A percentile compares a stretch with the other conserved stretches of the same genome.
phyloP scores from a whole-genome alignment of 2,113 vertebrate genomes.

The Orycteropus afer region DNA sequence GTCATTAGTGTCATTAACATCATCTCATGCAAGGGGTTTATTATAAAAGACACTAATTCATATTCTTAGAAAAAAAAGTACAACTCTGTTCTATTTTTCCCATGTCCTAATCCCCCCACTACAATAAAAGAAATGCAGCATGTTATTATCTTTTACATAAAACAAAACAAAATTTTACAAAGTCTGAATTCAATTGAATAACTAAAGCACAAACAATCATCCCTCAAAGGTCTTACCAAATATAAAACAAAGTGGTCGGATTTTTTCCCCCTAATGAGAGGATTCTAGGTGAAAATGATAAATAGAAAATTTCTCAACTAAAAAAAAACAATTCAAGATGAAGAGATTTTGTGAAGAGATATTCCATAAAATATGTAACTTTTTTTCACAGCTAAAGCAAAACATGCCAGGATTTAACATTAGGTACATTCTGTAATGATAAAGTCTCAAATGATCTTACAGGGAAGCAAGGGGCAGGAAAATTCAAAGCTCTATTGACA shows the following conservation, averaged over 20 bases:
- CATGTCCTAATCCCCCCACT: not conserved
- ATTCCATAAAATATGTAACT: conserved; percentile 16
- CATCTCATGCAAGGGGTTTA: conserved; percentile 51
- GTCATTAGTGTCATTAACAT: conserved; percentile 63
- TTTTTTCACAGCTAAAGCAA: conserved; percentile 51
- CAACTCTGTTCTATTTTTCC: conserved; percentile 59
- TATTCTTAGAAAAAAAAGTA: conserved; percentile 55
- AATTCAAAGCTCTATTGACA: conserved; percentile 58
- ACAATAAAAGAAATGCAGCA: conserved; percentile 61
- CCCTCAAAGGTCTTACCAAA: conserved; percentile 68
- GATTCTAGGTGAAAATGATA: conserved; percentile 62
- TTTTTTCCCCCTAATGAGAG: conserved; percentile 19
- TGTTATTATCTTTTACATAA: conserved; percentile 70
- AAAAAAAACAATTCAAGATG: conserved; percentile 25
- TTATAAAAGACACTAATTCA: conserved; percentile 65
- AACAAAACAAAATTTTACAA: conserved; percentile 60
- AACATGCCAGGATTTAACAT: conserved; percentile 58
- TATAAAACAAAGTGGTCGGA: conserved; percentile 28
- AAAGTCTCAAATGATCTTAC: conserved; percentile 34
- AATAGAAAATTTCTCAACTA: conserved; percentile 46
- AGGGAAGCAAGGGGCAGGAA: not conserved
- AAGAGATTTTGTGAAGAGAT: conserved; percentile 28
- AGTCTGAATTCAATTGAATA: conserved; percentile 22
- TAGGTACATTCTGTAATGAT: conserved; percentile 5
- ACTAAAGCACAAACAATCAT: conserved; percentile 42